Conservation (phyloP, 1,140 invertebrate genomes). For the Phymorhynchus buccinoides region DNA sequence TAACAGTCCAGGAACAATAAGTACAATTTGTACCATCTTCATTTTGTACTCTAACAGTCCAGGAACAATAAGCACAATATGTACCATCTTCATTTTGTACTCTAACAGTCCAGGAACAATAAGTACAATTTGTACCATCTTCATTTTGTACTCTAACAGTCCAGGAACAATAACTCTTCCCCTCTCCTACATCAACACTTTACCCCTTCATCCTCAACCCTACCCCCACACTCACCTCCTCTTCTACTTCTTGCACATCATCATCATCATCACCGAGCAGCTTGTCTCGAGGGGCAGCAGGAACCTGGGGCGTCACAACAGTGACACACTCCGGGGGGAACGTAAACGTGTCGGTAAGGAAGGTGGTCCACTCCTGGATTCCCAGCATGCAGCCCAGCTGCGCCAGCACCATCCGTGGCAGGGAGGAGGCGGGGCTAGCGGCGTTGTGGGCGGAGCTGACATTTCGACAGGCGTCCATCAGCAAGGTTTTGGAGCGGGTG, state of each 20-base stretch:
- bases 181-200: conserved; percentile 25
- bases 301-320: conserved; percentile 29
- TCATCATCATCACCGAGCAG: conserved; percentile 44
- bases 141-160: no score
- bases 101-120: no score
- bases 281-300: conserved; percentile 48
- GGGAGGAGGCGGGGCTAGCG: conserved; percentile 11
- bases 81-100: no score
- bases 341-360: conserved; percentile 25
- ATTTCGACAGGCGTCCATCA: conserved; percentile 53
- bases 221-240: conserved; percentile 36
- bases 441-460: no score
- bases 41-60: no score
- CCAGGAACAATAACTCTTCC: background rate
- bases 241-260: conserved; percentile 45
- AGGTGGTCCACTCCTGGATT: conserved; percentile 63
- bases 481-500: conserved; percentile 62
- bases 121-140: no score
- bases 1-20: no score
- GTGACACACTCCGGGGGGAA: conserved; percentile 32
- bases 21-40: no score
- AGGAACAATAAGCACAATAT: no score
- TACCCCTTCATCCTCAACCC: conserved; percentile 32
- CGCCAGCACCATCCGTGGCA: conserved; percentile 50
- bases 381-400: conserved; percentile 66